Conservation (phyloP, 37 sponge, comb jelly and placozoan species). For the Chondrosia reniformis region DNA sequence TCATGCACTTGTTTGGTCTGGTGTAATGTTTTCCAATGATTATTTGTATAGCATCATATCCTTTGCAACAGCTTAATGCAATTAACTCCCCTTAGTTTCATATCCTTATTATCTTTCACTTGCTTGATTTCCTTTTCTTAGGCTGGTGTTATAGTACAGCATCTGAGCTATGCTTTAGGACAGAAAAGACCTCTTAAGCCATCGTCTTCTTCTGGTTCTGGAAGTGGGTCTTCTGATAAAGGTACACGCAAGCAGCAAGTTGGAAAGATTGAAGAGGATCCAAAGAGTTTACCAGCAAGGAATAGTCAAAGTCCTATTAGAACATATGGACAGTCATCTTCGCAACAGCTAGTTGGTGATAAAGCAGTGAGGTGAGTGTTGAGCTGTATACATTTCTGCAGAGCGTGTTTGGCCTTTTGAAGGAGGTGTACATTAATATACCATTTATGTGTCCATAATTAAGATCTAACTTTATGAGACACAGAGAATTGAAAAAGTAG, state of each 20-base stretch:
- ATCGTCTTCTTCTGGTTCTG: background rate
- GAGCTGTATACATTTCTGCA: too few relatives aligned
- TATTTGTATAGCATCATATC: too few relatives aligned
- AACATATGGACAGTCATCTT: constrained; percentile 15
- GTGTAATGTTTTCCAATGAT: too few relatives aligned
- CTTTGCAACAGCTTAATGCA: too few relatives aligned
- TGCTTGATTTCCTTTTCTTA: background rate
- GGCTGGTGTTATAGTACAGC: constrained; percentile 19
- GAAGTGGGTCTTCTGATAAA: background rate
- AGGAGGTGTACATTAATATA: too few relatives aligned
- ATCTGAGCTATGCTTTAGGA: background rate
- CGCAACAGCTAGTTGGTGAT: background rate
- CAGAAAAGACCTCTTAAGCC: background rate
- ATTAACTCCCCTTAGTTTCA: background rate
- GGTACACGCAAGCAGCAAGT: background rate
- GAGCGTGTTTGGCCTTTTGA: too few relatives aligned
- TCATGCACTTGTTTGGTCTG: too few relatives aligned
- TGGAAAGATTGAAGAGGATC: background rate
- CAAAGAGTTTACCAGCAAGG: too few relatives aligned
- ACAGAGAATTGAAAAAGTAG: too few relatives aligned
- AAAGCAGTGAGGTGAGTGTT: background rate
- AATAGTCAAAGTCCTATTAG: background rate
- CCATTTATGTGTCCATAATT: too few relatives aligned
- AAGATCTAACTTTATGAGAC: too few relatives aligned
- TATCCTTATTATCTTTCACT: background rate